Conservation (phyloP, 2,888 invertebrate species). For the Conchocele bisecta region DNA sequence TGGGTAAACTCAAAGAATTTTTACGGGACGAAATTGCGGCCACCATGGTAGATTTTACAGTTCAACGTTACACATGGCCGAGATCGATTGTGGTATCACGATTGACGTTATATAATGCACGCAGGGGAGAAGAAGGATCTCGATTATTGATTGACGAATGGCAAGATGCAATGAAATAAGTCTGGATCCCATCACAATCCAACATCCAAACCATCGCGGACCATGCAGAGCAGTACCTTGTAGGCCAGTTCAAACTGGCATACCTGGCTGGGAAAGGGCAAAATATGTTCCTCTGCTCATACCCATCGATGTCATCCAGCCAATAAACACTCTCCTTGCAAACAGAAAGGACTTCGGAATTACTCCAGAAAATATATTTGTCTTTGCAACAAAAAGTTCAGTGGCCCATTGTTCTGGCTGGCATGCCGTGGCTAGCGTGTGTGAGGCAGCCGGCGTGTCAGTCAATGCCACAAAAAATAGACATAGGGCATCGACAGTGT, state of each 20-base stretch:
- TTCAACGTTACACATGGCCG: conserved; percentile 31
- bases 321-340: conserved; percentile 25
- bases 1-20: conserved; percentile 23
- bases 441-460: conserved; percentile 28
- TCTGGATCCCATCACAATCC: conserved; percentile 33
- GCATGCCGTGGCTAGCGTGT: conserved; percentile 49
- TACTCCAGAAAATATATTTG: conserved; percentile 21
- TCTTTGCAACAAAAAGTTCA: conserved; percentile 47
- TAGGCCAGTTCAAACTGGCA: conserved; percentile 40
- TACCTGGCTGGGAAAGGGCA: conserved; percentile 50
- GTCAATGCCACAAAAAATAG: conserved; percentile 37
- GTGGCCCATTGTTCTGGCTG: conserved; percentile 43
- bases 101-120: conserved; percentile 45
- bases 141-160: conserved; percentile 24
- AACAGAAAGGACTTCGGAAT: conserved; percentile 39
- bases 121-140: conserved; percentile 47
- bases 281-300: conserved; percentile 51
- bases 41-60: conserved; percentile 3
- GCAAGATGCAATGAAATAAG: conserved; percentile 17
- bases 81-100: conserved; percentile 44
- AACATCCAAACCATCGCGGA: conserved; percentile 35
- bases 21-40: conserved; percentile 24
- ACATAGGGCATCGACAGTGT: conserved; percentile 51
- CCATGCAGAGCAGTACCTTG: conserved; percentile 47
- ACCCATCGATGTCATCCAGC: conserved; percentile 38